These are phyloP conservation scores for Phyllotis vaccarum DNA, from an alignment of 2,797 vertebrate genomes.

Conservation along the genomic window DNA sequence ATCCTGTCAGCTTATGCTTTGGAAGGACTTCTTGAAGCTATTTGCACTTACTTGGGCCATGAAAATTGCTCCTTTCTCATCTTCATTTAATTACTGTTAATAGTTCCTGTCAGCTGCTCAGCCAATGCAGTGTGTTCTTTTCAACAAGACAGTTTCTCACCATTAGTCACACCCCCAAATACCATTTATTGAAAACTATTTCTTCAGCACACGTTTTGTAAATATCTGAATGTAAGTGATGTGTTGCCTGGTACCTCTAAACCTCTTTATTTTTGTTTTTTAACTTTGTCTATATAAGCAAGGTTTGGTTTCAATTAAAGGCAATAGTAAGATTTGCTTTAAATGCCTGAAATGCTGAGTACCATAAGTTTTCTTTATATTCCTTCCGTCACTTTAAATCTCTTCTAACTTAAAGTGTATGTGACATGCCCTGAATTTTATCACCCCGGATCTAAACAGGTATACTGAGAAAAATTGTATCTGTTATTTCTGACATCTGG, in stretches of 20 bases:
- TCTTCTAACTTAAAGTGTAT: neutral
- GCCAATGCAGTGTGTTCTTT: neutral
- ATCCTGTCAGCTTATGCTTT: conserved; percentile 45
- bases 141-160: neutral
- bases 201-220: neutral
- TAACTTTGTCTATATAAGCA: neutral
- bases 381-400: no score
- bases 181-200: conserved; percentile 26
- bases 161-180: neutral
- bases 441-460: neutral
- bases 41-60: conserved; percentile 42
- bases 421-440: neutral
- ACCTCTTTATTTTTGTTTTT: neutral
- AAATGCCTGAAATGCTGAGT: neutral
- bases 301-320: neutral
- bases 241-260: neutral
- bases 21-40: neutral
- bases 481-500: neutral
- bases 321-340: conserved; percentile 13
- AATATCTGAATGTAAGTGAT: neutral
- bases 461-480: neutral
- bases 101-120: conserved; percentile 24
- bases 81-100: conserved; percentile 40
- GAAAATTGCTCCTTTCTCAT: conserved; percentile 49
- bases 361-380: neutral